These are phyloP conservation scores for Rhyacichthys aspro DNA, from an alignment of 2,797 vertebrate species.

Conservation along the genomic window DNA sequence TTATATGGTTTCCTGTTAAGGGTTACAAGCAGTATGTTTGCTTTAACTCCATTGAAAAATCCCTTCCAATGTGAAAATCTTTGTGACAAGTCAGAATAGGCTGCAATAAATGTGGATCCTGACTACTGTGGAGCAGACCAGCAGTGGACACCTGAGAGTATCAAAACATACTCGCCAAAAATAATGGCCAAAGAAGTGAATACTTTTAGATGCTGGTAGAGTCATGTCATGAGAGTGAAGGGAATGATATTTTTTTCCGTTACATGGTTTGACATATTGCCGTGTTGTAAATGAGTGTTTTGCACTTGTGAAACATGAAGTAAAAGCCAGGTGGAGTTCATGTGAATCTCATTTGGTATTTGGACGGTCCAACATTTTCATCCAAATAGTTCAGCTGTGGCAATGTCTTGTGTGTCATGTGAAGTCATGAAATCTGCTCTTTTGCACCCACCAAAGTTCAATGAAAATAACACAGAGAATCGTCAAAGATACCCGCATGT, in stretches of 20 bases:
- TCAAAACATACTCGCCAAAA: too few species aligned
- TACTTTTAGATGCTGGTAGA: too few species aligned
- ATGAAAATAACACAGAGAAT: background rate
- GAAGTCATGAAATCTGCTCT: constrained; percentile 20
- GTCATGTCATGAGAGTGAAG: too few species aligned
- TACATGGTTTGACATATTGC: background rate
- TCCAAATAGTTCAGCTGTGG: constrained; percentile 18
- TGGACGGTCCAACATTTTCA: constrained; percentile 3
- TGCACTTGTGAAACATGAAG: constrained; percentile 6
- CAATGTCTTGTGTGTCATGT: constrained; percentile 5
- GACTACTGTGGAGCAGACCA: too few species aligned
- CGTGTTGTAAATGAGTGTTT: constrained; percentile 10
- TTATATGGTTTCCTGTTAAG: too few species aligned
- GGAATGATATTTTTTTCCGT: constrained; percentile 6
- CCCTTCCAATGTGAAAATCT: too few species aligned
- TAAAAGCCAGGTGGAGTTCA: constrained; percentile 2
- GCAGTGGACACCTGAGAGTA: too few species aligned
- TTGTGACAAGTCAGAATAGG: too few species aligned
- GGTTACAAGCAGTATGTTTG: too few species aligned
- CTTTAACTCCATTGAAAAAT: too few species aligned
- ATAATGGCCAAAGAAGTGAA: too few species aligned
- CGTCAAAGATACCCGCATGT: background rate
- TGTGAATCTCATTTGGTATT: background rate
- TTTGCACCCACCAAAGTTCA: background rate
- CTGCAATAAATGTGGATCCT: too few species aligned